These are phyloP conservation scores for Pholis gunnellus DNA, from an alignment of 2,113 vertebrate genomes.

Conservation along the genomic window DNA sequence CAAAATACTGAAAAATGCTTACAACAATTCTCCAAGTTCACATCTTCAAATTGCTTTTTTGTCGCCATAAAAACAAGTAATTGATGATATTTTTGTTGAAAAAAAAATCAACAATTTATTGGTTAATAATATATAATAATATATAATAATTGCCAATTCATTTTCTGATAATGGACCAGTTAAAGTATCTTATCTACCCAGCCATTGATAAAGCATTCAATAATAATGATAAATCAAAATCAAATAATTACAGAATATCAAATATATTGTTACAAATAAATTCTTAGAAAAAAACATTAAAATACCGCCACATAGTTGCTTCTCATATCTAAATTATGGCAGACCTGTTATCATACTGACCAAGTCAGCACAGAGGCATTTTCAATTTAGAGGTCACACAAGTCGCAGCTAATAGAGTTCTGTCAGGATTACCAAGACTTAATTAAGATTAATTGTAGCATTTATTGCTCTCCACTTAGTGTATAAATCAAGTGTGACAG, in stretches of 20 bases:
- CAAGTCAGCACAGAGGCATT: constrained; percentile 26
- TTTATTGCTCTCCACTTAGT: constrained; percentile 67
- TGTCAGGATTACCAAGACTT: constrained; percentile 65
- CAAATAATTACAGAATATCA: not conserved
- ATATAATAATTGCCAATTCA: no score
- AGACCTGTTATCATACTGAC: constrained; percentile 21
- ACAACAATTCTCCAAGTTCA: no score
- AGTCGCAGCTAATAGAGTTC: constrained; percentile 65
- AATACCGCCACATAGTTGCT: not conserved
- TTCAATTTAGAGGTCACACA: constrained; percentile 63
- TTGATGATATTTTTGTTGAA: no score
- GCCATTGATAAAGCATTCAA: not conserved
- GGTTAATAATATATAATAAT: not conserved
- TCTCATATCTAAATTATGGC: constrained; percentile 8
- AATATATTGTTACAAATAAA: not conserved
- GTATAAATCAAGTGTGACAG: constrained; percentile 79
- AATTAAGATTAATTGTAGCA: constrained; percentile 79
- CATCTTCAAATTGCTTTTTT: no score
- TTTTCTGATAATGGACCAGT: not conserved
- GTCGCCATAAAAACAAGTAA: no score
- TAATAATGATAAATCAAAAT: not conserved
- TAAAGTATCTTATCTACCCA: not conserved
- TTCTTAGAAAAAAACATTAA: not conserved
- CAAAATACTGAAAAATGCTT: no score
- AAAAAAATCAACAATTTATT: not conserved